Evolutionary conservation across 2,888 invertebrate genomes (phyloP).

Genomic region (Prenolepis imparis): DNA sequence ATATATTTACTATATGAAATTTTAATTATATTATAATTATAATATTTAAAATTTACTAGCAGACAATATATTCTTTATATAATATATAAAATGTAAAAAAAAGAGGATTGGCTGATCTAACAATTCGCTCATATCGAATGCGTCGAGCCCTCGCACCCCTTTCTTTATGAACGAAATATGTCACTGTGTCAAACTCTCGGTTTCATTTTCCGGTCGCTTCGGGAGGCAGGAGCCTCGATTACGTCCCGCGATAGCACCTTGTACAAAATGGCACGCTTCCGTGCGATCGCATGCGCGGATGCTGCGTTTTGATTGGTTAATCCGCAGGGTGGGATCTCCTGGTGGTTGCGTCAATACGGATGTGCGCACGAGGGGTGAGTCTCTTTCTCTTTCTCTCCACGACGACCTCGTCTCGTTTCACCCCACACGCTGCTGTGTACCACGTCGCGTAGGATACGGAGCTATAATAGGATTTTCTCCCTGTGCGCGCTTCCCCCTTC

Average conservation of each 20-base stretch:
- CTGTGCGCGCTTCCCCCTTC: conserved; percentile 50
- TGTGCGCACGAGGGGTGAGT: conserved; percentile 64
- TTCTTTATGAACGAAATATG: conserved; percentile 41
- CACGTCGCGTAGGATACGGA: conserved; percentile 57
- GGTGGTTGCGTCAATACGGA: conserved; percentile 81
- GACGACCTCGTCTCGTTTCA: conserved; percentile 53
- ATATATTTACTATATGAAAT: too few species aligned
- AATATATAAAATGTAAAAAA: background rate
- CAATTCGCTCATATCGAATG: background rate
- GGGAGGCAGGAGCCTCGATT: conserved; percentile 20
- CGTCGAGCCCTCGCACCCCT: background rate
- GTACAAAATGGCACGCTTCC: conserved; percentile 77
- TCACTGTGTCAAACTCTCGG: conserved; percentile 55
- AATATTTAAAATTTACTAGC: background rate
- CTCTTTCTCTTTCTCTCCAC: conserved; percentile 10
- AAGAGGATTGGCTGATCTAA: background rate
- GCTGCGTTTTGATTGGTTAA: conserved; percentile 84
- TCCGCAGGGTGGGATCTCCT: conserved; percentile 74
- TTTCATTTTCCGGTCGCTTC: conserved; percentile 43
- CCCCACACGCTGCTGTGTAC: conserved; percentile 56
- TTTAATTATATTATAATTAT: too few species aligned
- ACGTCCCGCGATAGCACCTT: conserved; percentile 22
- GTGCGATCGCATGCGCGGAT: conserved; percentile 84
- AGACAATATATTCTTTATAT: background rate
- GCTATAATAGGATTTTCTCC: conserved; percentile 74